phyloP scores from a whole-genome alignment of 53 echinoderm and acorn worm species.

The Paracentrotus lividus region DNA sequence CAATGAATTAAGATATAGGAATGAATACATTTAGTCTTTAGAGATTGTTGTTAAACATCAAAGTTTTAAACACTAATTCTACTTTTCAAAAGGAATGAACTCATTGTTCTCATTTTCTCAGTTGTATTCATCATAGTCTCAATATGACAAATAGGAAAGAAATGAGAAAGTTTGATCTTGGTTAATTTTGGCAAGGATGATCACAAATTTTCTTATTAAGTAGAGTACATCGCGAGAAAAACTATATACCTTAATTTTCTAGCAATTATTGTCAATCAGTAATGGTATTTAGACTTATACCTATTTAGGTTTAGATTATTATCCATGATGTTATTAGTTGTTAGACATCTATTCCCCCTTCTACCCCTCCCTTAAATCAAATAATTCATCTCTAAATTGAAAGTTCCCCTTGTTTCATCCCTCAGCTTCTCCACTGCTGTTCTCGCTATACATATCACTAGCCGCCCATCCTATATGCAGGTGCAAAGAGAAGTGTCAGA shows the following conservation, averaged over 20 bases:
- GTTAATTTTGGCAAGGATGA: too few relatives aligned
- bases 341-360: neutral
- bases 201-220: too few relatives aligned
- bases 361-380: neutral
- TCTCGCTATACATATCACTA: neutral
- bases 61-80: neutral
- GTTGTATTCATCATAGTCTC: neutral
- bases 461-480: slow-evolving; percentile 26
- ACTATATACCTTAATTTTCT: too few relatives aligned
- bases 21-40: neutral
- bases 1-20: neutral
- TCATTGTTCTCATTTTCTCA: too few relatives aligned
- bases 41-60: too few relatives aligned
- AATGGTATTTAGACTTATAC: neutral
- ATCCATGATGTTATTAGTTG: neutral
- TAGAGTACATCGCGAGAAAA: too few relatives aligned
- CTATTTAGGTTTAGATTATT: too few relatives aligned
- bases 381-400: neutral
- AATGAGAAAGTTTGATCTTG: neutral
- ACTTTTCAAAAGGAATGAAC: neutral
- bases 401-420: neutral
- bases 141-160: neutral
- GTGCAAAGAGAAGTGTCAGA: slow-evolving; percentile 57
- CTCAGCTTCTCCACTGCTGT: neutral
- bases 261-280: too few relatives aligned